Evolutionary conservation across 2,113 vertebrate species (phyloP).

Genomic region (Sphyrna mokarran): DNA sequence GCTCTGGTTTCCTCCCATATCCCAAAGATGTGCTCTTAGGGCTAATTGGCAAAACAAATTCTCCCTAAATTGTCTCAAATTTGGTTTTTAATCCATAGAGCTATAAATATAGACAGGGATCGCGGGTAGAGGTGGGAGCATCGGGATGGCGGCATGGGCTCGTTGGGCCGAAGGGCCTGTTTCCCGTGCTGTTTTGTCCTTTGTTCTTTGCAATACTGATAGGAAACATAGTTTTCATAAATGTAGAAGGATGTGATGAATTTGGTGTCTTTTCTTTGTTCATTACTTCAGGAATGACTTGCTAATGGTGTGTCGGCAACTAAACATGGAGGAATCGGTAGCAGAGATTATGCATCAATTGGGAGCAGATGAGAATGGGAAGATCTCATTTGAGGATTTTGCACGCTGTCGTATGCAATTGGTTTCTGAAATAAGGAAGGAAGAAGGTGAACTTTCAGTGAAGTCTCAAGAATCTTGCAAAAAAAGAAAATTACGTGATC

Average conservation of each 20-base stretch:
- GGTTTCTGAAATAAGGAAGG: conserved; percentile 66
- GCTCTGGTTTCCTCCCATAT: no score
- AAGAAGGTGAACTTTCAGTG: conserved; percentile 65
- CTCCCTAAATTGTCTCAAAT: no score
- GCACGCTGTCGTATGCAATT: conserved; percentile 67
- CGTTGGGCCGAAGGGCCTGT: no score
- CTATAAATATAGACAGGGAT: no score
- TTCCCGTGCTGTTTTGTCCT: no score
- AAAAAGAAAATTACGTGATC: conserved; percentile 57
- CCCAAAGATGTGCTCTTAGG: no score
- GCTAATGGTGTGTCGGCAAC: conserved; percentile 69
- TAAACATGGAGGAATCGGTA: conserved; percentile 73
- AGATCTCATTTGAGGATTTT: conserved; percentile 74
- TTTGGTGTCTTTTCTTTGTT: neutral
- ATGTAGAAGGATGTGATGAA: neutral
- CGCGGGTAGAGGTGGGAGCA: no score
- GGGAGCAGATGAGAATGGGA: conserved; percentile 68
- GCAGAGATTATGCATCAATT: conserved; percentile 72
- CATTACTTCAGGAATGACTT: conserved; percentile 64
- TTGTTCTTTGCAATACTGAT: no score
- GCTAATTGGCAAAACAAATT: no score
- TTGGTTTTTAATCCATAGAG: no score
- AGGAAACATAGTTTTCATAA: neutral
- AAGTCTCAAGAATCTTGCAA: conserved; percentile 54
- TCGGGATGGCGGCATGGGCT: no score